Evolutionary conservation across 2,797 vertebrate species (phyloP), one percentile per base, ranked within the genome.

Genomic region (Sebastes nivosus): DNA sequence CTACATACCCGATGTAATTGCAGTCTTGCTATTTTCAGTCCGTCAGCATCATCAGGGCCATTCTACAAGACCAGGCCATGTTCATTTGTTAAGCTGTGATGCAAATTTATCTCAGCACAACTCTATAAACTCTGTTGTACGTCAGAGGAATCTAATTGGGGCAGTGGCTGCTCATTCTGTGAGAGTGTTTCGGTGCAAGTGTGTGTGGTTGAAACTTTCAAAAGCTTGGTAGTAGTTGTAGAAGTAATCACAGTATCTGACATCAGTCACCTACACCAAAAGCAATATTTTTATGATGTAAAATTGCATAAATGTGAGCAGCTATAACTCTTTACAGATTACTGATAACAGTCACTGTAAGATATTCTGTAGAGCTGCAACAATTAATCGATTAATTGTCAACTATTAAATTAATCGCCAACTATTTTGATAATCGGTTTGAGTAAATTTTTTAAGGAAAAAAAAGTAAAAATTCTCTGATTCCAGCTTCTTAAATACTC

Each of bases 11-110:
- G 57, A 76, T 76, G 58, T 27, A 72, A 36, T 75, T 75, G 61
- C 73, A 64, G 68, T 74, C 18, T 66, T 66, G 71, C 25, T 73
- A n/a, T 73, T 83, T 84, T 84, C 34, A 63, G 24, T 72, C 11
- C 54, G 32, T 52, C 16, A 84, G 58, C 24, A 64, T 71, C 67
- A 68, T 79, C 64, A 67, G 73, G 73, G 42, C 18, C 32, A 25
- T 54, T 65, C 9, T n/a, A 50, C 67, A 68, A 61, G 13, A 70
- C 6, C 18, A 79, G 25, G 38, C 11, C 14, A 3, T 46, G 55
- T 65, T 73, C 11, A 58, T 77, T 70, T 65, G 50, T 78, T 81
- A 20, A 64, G n/a, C 36, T 74, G 57, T 75, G 81, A 70, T 80
- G 55, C 57, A 75, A 75, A 58, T 52, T 73, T 38, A 60, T 55